These are phyloP conservation scores for Staurois parvus DNA, from an alignment of 2,797 vertebrate genomes.

Conservation along the genomic window DNA sequence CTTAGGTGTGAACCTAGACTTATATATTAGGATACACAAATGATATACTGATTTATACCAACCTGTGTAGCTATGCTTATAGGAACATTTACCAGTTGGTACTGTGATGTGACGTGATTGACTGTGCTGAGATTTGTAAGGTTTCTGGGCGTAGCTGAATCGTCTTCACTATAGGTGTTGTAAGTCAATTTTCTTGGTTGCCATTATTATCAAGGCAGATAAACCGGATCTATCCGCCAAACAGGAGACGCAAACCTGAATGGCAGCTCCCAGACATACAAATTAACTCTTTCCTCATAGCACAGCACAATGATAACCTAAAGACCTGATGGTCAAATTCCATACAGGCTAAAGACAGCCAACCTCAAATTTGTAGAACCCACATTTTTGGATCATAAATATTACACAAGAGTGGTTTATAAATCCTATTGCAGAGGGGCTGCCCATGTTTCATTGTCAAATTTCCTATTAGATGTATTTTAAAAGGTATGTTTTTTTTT, in stretches of 20 bases:
- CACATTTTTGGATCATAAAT: background rate
- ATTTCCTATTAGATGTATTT: too few relatives aligned
- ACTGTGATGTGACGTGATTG: background rate
- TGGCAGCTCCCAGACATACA: constrained; percentile 11
- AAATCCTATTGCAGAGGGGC: too few relatives aligned
- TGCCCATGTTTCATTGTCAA: too few relatives aligned
- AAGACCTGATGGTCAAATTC: background rate
- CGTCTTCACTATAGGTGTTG: constrained; percentile 5
- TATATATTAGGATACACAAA: too few relatives aligned
- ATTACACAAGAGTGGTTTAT: too few relatives aligned
- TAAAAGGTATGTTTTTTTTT: too few relatives aligned
- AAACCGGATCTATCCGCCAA: constrained; percentile 31
- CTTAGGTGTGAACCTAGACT: too few relatives aligned
- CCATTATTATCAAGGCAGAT: constrained; percentile 23
- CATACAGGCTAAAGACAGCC: background rate
- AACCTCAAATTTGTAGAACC: background rate
- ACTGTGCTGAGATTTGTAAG: background rate
- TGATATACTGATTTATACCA: too few relatives aligned
- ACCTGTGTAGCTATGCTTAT: too few relatives aligned
- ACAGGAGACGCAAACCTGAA: constrained; percentile 18
- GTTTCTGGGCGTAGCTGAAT: constrained; percentile 28
- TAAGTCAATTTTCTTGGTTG: constrained; percentile 20
- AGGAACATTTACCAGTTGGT: background rate
- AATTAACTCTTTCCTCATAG: constrained; percentile 11
- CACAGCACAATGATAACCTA: background rate